phyloP scores from a whole-genome alignment of 2,113 vertebrate genomes.

The Pimephales promelas region DNA sequence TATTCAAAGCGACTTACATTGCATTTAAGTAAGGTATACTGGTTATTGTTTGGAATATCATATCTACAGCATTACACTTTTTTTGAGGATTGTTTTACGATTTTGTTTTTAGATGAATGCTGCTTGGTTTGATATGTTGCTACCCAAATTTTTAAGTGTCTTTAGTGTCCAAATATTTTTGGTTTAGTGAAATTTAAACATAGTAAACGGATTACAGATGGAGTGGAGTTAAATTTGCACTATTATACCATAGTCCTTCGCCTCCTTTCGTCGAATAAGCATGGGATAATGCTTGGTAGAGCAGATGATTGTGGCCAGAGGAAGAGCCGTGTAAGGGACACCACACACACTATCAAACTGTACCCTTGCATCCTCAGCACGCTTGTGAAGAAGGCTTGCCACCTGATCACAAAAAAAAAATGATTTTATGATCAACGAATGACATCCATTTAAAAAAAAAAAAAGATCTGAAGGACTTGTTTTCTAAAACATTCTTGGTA shows the following conservation, averaged over 20 bases:
- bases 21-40: no score
- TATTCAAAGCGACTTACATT: no score
- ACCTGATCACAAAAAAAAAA: constrained; percentile 71
- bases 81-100: background rate
- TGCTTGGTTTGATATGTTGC: background rate
- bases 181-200: background rate
- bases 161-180: background rate
- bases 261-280: constrained; percentile 92
- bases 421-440: background rate
- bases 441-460: background rate
- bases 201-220: background rate
- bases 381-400: constrained; percentile 79
- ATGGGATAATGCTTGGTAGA: constrained; percentile 81
- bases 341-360: constrained; percentile 84
- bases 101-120: background rate
- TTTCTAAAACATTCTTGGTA: background rate
- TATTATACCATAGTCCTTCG: constrained; percentile 88
- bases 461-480: no score
- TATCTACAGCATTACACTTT: background rate
- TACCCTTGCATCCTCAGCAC: constrained; percentile 69
- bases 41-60: background rate
- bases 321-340: constrained; percentile 92
- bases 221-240: background rate
- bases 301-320: constrained; percentile 87
- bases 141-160: background rate